Base-by-base conservation (phyloP, 2,888 invertebrate species). In the Alcis repandata region DNA sequence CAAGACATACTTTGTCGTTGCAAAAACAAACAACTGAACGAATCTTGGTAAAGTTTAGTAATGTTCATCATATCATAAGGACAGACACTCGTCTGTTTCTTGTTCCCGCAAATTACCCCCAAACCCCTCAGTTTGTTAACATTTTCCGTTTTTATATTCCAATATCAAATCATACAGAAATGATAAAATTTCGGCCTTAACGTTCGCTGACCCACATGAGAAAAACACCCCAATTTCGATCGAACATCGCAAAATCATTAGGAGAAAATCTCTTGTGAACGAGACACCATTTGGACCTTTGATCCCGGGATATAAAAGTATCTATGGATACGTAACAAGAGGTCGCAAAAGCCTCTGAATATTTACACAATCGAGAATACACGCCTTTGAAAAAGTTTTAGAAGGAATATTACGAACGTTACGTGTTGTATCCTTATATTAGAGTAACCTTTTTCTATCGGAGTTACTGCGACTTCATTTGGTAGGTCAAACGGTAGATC, bases 211-310 rank as follows among this genome's bases (percentile, higher is more conserved):
- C 59, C 64, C 36, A 54, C 8, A 59, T 43, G 52, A 54, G 41
- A 59, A 54, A 64, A 64, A 48, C 38, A 56, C 43, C 59, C 64
- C 64, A 59, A 64, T 59, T 59, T 43, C 33, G 49, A 59, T 56
- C 54, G 59, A 64, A 64, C 59, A 56, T 59, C 45, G 49, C 64
- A 49, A 59, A 64, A 81, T 84, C 81, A 84, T 85, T 83, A 84
- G 76, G 73, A 64, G 70, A 76, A 75, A 79, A 84, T 83, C 82
- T 59, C 85, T 86, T 84, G 82, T 83, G 82, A 84, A 86, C 83
- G 83, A 81, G 83, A 86, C 81, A 84, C 81, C 79, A 79, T 75
- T 71, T 69, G 58, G 41, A 70, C 78, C 82, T 86, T 87, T 86
- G 86, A 87, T 87, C 82, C 82, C 65, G 51, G 64, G 59, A 59